Conservation (phyloP, 2,797 vertebrate species). For the Falco concolor region DNA sequence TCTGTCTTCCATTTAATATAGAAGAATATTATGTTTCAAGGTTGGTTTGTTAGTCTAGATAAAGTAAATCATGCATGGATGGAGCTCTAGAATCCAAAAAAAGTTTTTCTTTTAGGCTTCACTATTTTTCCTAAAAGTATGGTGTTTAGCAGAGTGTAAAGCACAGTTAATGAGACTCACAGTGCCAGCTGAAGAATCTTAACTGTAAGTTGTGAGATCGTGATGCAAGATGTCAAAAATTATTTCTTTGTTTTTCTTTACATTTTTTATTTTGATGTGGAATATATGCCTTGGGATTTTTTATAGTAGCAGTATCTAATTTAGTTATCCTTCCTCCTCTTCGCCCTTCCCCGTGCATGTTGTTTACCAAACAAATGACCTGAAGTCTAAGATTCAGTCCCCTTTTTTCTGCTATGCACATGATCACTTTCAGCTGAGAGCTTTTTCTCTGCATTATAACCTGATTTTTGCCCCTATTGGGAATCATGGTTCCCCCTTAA, state of each 20-base stretch:
- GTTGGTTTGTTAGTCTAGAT: not conserved
- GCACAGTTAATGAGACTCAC: not conserved
- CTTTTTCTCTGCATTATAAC: not conserved
- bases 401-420: not conserved
- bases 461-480: not conserved
- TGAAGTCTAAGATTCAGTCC: not conserved
- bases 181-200: not conserved
- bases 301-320: not conserved
- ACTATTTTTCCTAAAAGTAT: not conserved
- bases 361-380: not conserved
- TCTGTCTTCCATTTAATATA: not conserved
- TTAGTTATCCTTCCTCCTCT: not conserved
- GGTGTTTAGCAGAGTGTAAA: not conserved
- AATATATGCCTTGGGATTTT: not conserved
- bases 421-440: not conserved
- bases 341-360: not conserved
- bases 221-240: not conserved
- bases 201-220: not conserved
- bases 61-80: not conserved
- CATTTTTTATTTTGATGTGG: not conserved
- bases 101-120: not conserved
- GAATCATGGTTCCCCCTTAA: not conserved
- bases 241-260: not conserved
- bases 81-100: not conserved
- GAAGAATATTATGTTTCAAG: not conserved